Evolutionary conservation across 2,797 vertebrate genomes (phyloP), one percentile per base, ranked within the genome.

Genomic region (Gallinago nigripennis): DNA sequence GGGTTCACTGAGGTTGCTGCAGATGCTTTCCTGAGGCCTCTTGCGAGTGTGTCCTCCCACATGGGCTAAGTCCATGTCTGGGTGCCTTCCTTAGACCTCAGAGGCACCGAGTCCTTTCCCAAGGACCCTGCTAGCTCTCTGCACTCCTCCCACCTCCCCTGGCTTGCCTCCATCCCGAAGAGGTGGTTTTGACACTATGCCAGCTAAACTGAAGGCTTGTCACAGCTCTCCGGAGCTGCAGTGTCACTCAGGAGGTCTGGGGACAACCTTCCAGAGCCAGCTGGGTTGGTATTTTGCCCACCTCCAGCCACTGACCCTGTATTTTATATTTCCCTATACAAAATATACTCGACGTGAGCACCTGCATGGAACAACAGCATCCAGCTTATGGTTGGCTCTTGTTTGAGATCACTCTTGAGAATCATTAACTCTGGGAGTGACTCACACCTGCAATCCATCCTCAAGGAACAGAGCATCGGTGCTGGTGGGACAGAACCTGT

Each of bases 11-110:
- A 76, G 56, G 35, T 25, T 79, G 70, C 54, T 1, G 14, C 43
- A 51, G 81, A 35, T 51, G 64, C 33, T 63, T 68, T 89, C 68
- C 60, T 65, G 56, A 79, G 73, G 85, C 71, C 71, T 90, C 54
- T 8, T 37, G 37, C 39, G 63, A 28, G 28, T 7, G 31, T 50
- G 61, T 88, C 51, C 51, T 92, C 90, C 53, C 65, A 53, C n/a
- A 33, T 1, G n/a, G 0, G 4, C 85, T 33, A 66, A 9, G 35
- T 39, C 60, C 5, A 0, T 1, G 21, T 43, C 56, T 0, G 0
- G 25, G 43, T 25, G 48, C 60, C 51, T 79, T 93, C 77, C 63
- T 60, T 37, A 60, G 46, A 65, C 41, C 65, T 86, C 58, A 53
- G 69, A 20, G 64, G 48, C 72, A 89, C n/a, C 0, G 0, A 50